Evolutionary conservation across 2,888 invertebrate genomes (phyloP).

Genomic region (Tetragonula carbonaria): DNA sequence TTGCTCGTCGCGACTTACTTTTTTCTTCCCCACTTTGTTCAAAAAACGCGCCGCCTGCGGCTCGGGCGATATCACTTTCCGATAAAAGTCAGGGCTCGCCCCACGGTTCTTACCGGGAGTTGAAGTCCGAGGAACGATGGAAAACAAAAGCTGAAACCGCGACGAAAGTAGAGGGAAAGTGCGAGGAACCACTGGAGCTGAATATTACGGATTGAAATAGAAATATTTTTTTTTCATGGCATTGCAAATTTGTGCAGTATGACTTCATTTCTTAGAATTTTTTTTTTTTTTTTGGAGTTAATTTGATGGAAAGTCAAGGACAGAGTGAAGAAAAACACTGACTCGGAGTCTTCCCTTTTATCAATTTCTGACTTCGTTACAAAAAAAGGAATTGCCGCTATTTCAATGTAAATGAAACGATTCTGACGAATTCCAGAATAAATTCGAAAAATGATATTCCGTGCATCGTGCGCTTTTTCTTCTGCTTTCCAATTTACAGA

Average conservation of each 20-base stretch:
- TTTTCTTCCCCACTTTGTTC: conserved; percentile 14
- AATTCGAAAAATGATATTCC: too few species aligned
- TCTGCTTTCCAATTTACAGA: too few species aligned
- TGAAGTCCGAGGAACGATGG: conserved; percentile 32
- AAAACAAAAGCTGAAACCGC: background rate
- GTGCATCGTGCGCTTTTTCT: too few species aligned
- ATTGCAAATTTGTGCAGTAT: background rate
- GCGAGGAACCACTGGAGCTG: background rate
- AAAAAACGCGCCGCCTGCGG: conserved; percentile 62
- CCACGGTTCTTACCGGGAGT: conserved; percentile 50
- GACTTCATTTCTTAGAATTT: background rate
- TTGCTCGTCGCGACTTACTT: conserved; percentile 47
- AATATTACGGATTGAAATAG: background rate
- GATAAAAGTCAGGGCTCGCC: conserved; percentile 70
- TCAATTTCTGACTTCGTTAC: too few species aligned
- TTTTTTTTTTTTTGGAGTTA: too few species aligned
- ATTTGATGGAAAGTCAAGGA: too few species aligned
- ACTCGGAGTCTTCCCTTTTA: too few species aligned
- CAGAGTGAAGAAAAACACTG: too few species aligned
- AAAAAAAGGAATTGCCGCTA: too few species aligned
- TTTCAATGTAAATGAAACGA: too few species aligned
- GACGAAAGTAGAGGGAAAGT: background rate
- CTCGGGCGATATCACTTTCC: conserved; percentile 72
- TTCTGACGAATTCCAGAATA: too few species aligned
- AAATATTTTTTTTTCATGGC: background rate